These are phyloP conservation scores for Melieria picta DNA, from an alignment of 2,888 invertebrate species.

Conservation along the genomic window DNA sequence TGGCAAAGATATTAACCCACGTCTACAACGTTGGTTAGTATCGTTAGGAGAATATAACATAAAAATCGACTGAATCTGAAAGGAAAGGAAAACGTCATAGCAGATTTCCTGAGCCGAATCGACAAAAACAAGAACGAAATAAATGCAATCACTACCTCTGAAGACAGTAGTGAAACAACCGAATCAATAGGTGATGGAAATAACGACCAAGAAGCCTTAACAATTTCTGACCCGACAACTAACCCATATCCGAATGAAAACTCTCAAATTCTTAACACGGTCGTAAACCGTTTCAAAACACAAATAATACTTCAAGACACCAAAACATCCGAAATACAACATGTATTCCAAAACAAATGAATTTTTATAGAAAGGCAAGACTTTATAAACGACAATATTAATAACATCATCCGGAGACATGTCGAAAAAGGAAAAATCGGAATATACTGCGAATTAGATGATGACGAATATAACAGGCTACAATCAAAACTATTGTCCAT, in stretches of 20 bases:
- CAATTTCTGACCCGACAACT: too few species aligned
- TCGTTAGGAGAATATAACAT: too few species aligned
- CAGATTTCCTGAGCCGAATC: slow-evolving; percentile 19
- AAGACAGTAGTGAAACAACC: too few species aligned
- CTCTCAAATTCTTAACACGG: not conserved
- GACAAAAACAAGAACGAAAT: too few species aligned
- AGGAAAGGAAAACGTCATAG: slow-evolving; percentile 32
- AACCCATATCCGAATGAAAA: too few species aligned
- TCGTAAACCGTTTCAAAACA: not conserved
- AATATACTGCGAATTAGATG: not conserved
- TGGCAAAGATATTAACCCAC: not conserved
- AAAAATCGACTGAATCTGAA: slow-evolving; percentile 21
- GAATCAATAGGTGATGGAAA: too few species aligned
- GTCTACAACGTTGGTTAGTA: slow-evolving; percentile 1
- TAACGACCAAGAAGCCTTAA: too few species aligned
- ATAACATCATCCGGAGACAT: not conserved
- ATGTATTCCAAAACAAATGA: not conserved
- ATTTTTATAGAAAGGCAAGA: not conserved
- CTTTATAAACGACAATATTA: not conserved
- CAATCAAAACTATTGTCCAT: not conserved
- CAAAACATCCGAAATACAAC: not conserved
- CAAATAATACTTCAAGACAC: not conserved
- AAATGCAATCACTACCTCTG: too few species aligned
- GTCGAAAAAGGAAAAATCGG: slow-evolving; percentile 6
- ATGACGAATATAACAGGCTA: not conserved